Evolutionary conservation across 2,113 vertebrate genomes (phyloP), one percentile per base, ranked within the genome.

Genomic region (Xiphorhynchus elegans): DNA sequence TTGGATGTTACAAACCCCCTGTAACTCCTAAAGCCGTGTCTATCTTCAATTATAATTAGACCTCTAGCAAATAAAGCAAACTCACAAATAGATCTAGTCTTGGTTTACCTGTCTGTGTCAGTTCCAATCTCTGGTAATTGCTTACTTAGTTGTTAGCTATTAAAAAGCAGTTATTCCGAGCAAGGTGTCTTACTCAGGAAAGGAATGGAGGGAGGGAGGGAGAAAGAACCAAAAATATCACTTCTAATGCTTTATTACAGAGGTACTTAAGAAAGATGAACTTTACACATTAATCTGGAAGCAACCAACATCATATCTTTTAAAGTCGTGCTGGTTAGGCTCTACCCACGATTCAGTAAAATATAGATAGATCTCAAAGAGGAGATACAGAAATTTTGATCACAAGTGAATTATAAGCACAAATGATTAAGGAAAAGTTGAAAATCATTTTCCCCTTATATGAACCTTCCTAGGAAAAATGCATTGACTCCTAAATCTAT

Each of bases 31-130:
- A 86, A 91, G 21, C 42, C 42, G n/a, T 84, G 60, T 82, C 62
- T 81, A 21, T 28, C 78, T 90, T 95, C 81, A 84, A 35, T 95
- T 95, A 53, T 58, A 97, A 89, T 92, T 92, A 92, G 52, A 84
- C 46, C 11, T 87, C 47, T 44, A 66, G 29, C 52, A 95, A 92
- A 83, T 50, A 67, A 94, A 89, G 20, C 13, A 88, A 92, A 81
- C 56, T 58, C 39, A 76, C 33, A 90, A 89, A 94, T 53, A 73
- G 58, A 70, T 92, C 50, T 42, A 31, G 39, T 60, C 47, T 78
- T 66, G 33, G 35, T 84, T 94, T 92, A 67, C 70, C 46, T 72
- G 55, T 52, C 25, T 83, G 74, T 95, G 91, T 84, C 88, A 92
- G 52, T 72, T 33, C 5, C 67, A 70, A 56, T 89, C 31, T 81